These are phyloP conservation scores for Deroplatys truncata DNA, from an alignment of 2,888 invertebrate species.

Conservation along the genomic window DNA sequence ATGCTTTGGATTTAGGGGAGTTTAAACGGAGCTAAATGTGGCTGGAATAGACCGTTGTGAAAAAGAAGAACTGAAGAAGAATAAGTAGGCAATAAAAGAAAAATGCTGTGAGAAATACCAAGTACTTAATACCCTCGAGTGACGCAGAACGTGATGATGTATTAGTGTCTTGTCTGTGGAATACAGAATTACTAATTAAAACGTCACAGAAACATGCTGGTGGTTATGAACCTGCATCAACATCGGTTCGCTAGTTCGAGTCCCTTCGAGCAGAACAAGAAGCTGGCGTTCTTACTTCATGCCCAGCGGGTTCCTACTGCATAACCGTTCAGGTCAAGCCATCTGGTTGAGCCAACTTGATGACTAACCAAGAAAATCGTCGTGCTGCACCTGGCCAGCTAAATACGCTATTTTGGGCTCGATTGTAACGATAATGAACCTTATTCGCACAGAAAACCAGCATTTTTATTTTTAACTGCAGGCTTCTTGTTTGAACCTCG, in stretches of 20 bases:
- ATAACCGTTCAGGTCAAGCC: neutral
- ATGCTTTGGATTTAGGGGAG: no score
- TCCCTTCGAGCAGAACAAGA: neutral
- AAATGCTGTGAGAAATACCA: no score
- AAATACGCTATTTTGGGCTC: neutral
- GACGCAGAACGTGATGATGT: neutral
- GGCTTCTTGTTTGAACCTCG: no score
- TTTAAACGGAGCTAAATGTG: no score
- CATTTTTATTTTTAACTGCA: no score
- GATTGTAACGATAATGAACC: no score
- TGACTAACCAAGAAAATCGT: neutral
- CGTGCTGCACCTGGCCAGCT: neutral
- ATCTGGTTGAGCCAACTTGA: neutral
- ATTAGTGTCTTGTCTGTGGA: neutral
- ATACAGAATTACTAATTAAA: neutral
- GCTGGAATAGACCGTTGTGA: no score
- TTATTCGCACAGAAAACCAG: no score
- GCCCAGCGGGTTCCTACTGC: no score
- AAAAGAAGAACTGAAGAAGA: no score
- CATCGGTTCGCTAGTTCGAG: neutral
- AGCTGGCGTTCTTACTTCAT: neutral
- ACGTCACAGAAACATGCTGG: neutral
- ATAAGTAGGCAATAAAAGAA: no score
- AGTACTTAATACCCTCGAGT: neutral
- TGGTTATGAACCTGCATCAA: neutral